Percentiles rank a stretch among this genome's conserved stretches.
Evolutionary conservation across 2,113 vertebrate species (phyloP).

Genomic region (Varanus salvator): DNA sequence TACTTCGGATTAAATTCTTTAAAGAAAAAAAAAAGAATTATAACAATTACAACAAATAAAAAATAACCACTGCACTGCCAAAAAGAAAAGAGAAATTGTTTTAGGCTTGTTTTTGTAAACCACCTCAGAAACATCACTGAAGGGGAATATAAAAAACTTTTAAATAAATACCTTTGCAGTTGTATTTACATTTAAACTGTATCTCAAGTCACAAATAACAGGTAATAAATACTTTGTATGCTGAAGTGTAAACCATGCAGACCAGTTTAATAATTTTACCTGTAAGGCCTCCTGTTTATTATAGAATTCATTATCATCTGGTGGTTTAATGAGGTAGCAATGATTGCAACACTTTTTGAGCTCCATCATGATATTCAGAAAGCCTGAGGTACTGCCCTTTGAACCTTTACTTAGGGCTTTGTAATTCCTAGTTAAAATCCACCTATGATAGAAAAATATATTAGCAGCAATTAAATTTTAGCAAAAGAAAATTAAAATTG

Average conservation of each 20-base stretch:
- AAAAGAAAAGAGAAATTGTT: neutral
- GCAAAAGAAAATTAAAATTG: neutral
- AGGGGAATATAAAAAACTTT: neutral
- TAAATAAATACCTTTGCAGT: neutral
- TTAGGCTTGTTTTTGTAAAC: neutral
- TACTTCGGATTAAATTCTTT: conserved; percentile 96
- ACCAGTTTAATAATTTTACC: conserved; percentile 73
- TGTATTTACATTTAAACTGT: neutral
- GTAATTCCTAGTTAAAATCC: conserved; percentile 99
- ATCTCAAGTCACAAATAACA: neutral
- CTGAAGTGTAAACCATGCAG: neutral
- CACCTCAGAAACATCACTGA: neutral
- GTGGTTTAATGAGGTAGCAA: conserved; percentile 99
- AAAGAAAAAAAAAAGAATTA: conserved; percentile 51
- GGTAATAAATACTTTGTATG: neutral
- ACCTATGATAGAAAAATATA: conserved; percentile 74
- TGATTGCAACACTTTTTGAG: conserved; percentile 99
- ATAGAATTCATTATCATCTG: conserved; percentile 93
- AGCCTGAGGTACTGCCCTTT: conserved; percentile 98
- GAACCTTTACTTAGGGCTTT: conserved; percentile 98
- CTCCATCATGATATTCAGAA: conserved; percentile 99
- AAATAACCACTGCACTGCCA: neutral
- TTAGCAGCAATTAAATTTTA: neutral
- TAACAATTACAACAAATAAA: conserved; percentile 8
- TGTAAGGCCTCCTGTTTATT: conserved; percentile 95